These are phyloP conservation scores for Calonectris borealis DNA, from an alignment of 2,113 vertebrate genomes.

Conservation along the genomic window DNA sequence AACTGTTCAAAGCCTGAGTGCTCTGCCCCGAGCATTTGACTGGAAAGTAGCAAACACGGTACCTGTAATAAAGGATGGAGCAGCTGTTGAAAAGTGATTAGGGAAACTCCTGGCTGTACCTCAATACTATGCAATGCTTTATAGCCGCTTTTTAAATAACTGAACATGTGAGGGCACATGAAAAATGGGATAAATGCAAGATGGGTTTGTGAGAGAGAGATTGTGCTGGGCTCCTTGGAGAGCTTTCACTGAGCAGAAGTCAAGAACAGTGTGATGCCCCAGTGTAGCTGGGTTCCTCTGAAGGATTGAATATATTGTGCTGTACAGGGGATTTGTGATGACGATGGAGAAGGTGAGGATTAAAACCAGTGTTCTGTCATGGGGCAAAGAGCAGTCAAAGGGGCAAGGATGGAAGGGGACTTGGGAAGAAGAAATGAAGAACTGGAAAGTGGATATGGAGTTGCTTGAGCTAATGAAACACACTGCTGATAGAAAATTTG, in stretches of 20 bases:
- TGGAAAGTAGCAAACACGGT: neutral
- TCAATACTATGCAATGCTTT: neutral
- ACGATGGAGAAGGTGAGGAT: neutral
- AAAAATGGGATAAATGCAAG: neutral
- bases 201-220: neutral
- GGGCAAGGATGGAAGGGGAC: neutral
- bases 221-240: neutral
- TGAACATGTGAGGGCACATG: neutral
- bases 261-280: neutral
- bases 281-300: neutral
- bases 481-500: neutral
- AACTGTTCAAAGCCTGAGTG: conserved; percentile 11
- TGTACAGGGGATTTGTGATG: neutral
- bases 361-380: neutral
- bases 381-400: neutral
- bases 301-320: neutral
- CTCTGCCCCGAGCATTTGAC: conserved; percentile 18
- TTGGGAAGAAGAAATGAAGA: neutral
- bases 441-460: neutral
- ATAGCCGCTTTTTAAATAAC: conserved; percentile 16
- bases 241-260: neutral
- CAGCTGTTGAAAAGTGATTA: conserved; percentile 39
- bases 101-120: conserved; percentile 47
- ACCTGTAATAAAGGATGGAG: conserved; percentile 30
- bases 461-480: neutral